Base-by-base conservation (phyloP, 2,888 invertebrate genomes). In the Eupithecia dodoneata region DNA sequence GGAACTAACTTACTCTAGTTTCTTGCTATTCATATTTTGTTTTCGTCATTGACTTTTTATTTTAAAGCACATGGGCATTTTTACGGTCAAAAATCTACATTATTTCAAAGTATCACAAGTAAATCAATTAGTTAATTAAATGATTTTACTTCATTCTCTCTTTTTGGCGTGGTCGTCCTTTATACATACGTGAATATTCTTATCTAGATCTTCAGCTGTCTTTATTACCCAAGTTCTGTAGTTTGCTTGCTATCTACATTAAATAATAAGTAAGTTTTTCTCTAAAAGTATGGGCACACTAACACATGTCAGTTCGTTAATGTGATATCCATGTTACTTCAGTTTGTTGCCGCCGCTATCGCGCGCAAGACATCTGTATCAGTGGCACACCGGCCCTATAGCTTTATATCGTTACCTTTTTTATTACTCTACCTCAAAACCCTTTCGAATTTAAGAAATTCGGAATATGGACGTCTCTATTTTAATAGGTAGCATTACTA, bases 291-390 rank as follows among this genome's bases (percentile, higher is more conserved):
- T 82, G 82, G 82, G 75, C 77, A 82, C 80, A 77, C 79, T 81
- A 63, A 81, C 81, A 81, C 72, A 76, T 77, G 80, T 80, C 82
- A 80, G 77, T 76, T 75, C 76, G 80, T 82, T 94, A 94, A 94
- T 94, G 94, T 94, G 94, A 93, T 93, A 94, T 92, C 90, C 94
- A 88, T 94, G 94, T 94, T 89, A 84, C 80, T 87, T 86, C 90
- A 91, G 92, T 93, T 91, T 89, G 93, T 91, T 85, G 86, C 85
- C 83, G 90, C 93, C 93, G 94, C 93, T 94, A 94, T 94, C 94
- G 87, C 81, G 73, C 80, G 79, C 82, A 84, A 88, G 93, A 94
- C 94, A 94, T 93, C 94, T 94, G 94, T 93, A 93, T 93, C 94
- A 89, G 94, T 91, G 93, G 94, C 93, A 90, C 89, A 87, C 86